A percentile compares a stretch with the other conserved stretches of the same genome.
Conservation (phyloP, 2,797 vertebrate species). For the Florisuga fusca region DNA sequence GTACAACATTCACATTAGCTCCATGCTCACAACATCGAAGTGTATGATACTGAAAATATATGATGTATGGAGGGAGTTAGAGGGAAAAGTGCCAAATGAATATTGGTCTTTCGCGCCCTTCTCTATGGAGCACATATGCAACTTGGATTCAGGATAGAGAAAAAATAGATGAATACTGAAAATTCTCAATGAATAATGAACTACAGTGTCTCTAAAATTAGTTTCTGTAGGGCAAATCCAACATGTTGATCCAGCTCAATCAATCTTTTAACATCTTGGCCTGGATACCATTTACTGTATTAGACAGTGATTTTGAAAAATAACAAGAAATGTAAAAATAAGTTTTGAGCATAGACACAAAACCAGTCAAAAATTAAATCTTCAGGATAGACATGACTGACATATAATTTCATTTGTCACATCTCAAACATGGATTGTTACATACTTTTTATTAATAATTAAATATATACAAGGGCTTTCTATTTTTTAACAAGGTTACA, state of each 20-base stretch:
- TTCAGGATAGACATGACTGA: not conserved
- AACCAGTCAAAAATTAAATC: not conserved
- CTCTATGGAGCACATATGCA: not conserved
- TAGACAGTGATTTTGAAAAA: not conserved
- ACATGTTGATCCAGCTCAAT: not conserved
- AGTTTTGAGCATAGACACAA: not conserved
- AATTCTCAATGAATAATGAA: not conserved
- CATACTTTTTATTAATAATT: not conserved
- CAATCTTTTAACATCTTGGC: not conserved
- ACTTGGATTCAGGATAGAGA: not conserved
- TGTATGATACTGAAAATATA: not conserved
- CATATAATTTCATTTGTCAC: not conserved
- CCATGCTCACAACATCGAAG: not conserved
- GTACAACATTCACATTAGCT: slow-evolving; percentile 20
- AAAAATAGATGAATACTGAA: not conserved
- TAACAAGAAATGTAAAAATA: not conserved
- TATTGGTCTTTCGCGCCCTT: slow-evolving; percentile 16
- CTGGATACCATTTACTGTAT: not conserved
- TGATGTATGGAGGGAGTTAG: not conserved
- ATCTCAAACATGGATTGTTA: not conserved
- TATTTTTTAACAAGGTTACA: not conserved
- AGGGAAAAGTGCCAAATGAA: slow-evolving; percentile 19
- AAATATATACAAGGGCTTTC: not conserved
- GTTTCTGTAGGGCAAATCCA: not conserved
- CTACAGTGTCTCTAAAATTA: not conserved